Evolutionary conservation across 1,140 invertebrate genomes (phyloP), one percentile per base, ranked within the genome.

Genomic region (Heliconius himera): DNA sequence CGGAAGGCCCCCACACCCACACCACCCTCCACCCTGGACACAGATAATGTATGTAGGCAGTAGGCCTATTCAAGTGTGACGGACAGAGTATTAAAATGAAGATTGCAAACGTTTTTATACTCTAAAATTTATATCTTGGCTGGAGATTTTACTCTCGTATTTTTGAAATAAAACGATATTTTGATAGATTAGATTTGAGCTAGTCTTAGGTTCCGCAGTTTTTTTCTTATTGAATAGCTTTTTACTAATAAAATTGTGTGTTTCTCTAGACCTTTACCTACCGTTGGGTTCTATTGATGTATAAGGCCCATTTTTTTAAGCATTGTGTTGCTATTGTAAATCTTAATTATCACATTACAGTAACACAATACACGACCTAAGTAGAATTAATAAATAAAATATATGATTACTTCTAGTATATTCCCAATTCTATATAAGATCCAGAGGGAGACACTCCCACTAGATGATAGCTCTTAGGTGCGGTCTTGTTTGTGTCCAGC

Each of bases 401-500:
- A 11, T 41, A 38, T 18, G 5, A 41, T 22, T 41, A 77, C 16
- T 18, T 78, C 77, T 70, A 78, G 33, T 70, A 8, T 60, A 74
- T 56, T 66, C 38, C 46, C 13, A 70, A 51, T 51, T 76, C 76
- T 54, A 51, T 16, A 72, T 72, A 76, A 71, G 78, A 75, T 74
- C 46, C 70, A 78, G 78, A 73, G 80, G 83, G 84, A 76, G 83
- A 77, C 33, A 20, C 73, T 82, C 81, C 90, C 82, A 76, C 71
- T 79, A 87, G 83, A 87, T 88, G 86, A 88, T 89, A 85, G 84
- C 82, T 89, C 88, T 90, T 88, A 91, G 87, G 86, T 89, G 90
- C 88, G 90, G 92, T 92, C 91, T 90, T 92, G 90, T 92, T 92
- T 90, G 89, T 90, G 92, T 90, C 91, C 89, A 92, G 83, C 82